Evolutionary conservation across 2,797 vertebrate genomes (phyloP).

Genomic region (Crypturellus tataupa): DNA sequence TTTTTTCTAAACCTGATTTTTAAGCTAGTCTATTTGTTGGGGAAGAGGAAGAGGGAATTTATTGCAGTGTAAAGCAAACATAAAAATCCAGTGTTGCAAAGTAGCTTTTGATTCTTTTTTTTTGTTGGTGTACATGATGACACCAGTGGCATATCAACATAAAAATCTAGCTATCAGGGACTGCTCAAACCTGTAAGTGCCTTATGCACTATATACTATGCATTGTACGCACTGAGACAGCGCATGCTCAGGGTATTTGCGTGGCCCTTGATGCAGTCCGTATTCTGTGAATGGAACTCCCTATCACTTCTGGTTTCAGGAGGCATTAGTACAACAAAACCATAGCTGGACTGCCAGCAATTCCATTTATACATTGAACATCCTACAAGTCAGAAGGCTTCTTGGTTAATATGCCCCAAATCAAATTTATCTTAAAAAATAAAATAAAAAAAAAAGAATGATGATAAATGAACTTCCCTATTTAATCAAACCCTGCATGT

Average conservation of each 20-base stretch:
- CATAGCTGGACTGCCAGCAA: neutral
- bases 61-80: neutral
- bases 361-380: neutral
- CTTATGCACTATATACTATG: too few species aligned
- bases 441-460: neutral
- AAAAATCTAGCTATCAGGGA: neutral
- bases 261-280: neutral
- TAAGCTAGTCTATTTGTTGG: neutral
- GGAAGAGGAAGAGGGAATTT: neutral
- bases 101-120: neutral
- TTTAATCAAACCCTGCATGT: conserved; percentile 55
- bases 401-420: conserved; percentile 17
- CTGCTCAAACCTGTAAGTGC: neutral
- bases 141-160: neutral
- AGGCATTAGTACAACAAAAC: neutral
- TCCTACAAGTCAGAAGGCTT: neutral
- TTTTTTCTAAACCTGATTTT: neutral
- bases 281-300: neutral
- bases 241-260: neutral
- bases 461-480: conserved; percentile 37
- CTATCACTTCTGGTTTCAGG: neutral
- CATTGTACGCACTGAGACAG: neutral
- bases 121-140: neutral
- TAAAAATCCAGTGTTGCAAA: neutral
- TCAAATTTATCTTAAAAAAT: neutral